Conservation (phyloP, 64 coral and sea anemone genomes). For the Montipora sp. region DNA sequence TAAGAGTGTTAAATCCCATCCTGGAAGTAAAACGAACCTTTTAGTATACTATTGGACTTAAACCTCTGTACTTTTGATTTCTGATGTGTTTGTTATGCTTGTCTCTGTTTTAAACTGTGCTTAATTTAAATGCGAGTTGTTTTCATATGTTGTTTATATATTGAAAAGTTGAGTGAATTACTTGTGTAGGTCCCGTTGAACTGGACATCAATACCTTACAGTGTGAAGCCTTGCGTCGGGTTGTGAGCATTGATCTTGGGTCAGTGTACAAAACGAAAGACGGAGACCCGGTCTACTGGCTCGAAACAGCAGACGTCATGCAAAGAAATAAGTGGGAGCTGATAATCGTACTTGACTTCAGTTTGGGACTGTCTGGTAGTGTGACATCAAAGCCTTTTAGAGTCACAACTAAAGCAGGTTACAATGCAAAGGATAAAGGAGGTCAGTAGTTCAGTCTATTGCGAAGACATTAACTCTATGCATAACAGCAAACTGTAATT, state of each 20-base stretch:
- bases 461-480: not conserved
- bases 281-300: constrained; percentile 38
- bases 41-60: not conserved
- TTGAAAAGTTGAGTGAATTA: not conserved
- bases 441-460: not conserved
- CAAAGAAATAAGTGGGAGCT: constrained; percentile 55
- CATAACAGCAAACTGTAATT: not conserved
- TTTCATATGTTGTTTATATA: too few relatives aligned
- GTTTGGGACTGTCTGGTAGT: not conserved
- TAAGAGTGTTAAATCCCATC: not conserved
- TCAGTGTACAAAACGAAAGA: constrained; percentile 42
- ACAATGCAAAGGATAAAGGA: constrained; percentile 13
- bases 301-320: constrained; percentile 48
- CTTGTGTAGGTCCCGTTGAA: constrained; percentile 26
- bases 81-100: not conserved
- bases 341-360: constrained; percentile 21
- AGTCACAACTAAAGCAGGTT: constrained; percentile 44
- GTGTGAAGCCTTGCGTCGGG: not conserved
- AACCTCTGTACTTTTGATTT: too few relatives aligned
- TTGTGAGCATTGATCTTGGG: constrained; percentile 9
- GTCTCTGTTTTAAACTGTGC: not conserved
- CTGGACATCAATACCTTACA: not conserved
- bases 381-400: constrained; percentile 32
- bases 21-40: not conserved
- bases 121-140: too few relatives aligned